Percentiles rank a stretch among this genome's conserved stretches.
Conservation (phyloP, 2,888 invertebrate genomes). For the Rhaphigaster nebulosa region DNA sequence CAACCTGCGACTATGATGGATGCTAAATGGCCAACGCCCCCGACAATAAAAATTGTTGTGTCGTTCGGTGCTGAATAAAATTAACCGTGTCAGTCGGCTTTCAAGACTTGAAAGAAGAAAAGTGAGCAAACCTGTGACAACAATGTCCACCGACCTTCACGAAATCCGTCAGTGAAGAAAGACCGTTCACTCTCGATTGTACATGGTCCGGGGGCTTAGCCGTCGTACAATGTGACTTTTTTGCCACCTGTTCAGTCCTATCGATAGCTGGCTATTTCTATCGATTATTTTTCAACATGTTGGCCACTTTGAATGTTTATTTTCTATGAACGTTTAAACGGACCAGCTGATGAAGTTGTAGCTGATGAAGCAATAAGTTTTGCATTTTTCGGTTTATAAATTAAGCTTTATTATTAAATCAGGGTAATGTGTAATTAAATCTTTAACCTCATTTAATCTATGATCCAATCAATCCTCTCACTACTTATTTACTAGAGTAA, state of each 20-base stretch:
- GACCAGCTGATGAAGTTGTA: too few relatives aligned
- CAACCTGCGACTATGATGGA: too few relatives aligned
- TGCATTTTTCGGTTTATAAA: too few relatives aligned
- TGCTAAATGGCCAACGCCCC: background rate
- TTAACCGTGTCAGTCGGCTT: background rate
- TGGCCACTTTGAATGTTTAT: too few relatives aligned
- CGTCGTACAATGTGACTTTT: background rate
- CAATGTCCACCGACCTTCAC: slow-evolving; percentile 2
- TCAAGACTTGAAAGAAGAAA: background rate
- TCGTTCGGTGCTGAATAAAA: background rate
- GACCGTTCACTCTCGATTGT: background rate
- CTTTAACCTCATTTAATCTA: too few relatives aligned
- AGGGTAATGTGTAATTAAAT: too few relatives aligned
- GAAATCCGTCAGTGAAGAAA: slow-evolving; percentile 11
- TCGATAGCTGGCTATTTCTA: background rate
- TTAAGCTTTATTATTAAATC: too few relatives aligned
- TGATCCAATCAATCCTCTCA: too few relatives aligned
- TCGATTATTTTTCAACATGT: background rate
- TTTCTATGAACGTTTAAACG: too few relatives aligned
- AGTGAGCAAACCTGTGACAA: background rate
- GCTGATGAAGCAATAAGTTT: too few relatives aligned
- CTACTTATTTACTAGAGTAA: too few relatives aligned
- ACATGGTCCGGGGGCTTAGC: background rate
- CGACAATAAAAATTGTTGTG: background rate
- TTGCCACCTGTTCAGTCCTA: background rate